Conservation (phyloP, 2,113 vertebrate species). For the Vombatus ursinus region DNA sequence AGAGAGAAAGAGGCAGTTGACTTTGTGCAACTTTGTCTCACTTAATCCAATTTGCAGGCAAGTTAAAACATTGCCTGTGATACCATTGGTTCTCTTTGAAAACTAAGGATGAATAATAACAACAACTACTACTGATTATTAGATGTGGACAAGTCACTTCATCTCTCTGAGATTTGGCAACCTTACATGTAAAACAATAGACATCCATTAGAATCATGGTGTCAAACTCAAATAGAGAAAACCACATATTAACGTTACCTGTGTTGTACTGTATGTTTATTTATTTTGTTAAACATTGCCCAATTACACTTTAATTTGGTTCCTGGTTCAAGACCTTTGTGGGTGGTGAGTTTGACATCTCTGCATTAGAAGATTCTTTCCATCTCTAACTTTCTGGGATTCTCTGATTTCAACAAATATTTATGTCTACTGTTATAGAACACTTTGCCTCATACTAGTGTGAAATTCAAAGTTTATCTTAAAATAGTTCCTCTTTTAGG, state of each 20-base stretch:
- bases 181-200: neutral
- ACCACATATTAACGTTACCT: neutral
- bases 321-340: neutral
- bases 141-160: neutral
- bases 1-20: neutral
- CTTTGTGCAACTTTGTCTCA: neutral
- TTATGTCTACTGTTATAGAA: neutral
- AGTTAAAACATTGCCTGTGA: too few species aligned
- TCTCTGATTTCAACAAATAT: neutral
- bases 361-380: neutral
- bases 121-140: neutral
- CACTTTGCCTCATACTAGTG: neutral
- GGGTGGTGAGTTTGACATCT: neutral
- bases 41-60: too few species aligned
- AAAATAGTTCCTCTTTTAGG: neutral
- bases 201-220: neutral
- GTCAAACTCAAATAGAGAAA: neutral
- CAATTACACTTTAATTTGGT: neutral
- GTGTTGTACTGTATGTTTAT: neutral
- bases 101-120: too few species aligned
- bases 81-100: too few species aligned
- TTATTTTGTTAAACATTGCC: neutral
- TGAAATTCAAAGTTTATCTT: neutral
- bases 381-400: neutral
- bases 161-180: neutral